These are phyloP conservation scores for Rynchops niger DNA, from an alignment of 2,113 vertebrate species.

Conservation along the genomic window DNA sequence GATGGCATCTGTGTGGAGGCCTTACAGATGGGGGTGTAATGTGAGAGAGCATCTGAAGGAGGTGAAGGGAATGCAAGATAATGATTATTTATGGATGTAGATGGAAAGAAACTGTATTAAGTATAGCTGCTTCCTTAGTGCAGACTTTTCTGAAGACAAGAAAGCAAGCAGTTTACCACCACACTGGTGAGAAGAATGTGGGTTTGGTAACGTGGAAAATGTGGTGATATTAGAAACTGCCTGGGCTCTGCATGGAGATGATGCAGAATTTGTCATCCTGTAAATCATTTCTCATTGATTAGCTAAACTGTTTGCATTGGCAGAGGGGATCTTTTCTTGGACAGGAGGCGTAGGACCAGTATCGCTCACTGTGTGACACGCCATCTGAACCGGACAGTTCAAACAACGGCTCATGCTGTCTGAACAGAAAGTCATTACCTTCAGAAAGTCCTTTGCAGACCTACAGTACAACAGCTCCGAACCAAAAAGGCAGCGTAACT, in stretches of 20 bases:
- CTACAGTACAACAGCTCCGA: not conserved
- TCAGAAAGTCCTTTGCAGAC: not conserved
- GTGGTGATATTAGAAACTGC: not conserved
- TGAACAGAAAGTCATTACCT: not conserved
- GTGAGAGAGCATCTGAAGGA: not conserved
- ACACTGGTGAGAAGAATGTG: not conserved
- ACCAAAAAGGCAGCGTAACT: not conserved
- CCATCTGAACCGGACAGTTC: not conserved
- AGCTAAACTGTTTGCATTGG: conserved; percentile 54
- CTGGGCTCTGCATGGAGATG: not conserved
- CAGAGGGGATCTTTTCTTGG: not conserved
- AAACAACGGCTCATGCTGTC: not conserved
- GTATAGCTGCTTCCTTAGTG: not conserved
- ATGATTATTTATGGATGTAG: not conserved
- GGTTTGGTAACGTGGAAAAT: conserved; percentile 31
- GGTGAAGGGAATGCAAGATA: not conserved
- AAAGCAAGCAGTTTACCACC: not conserved
- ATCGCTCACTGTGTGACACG: not conserved
- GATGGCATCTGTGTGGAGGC: not conserved
- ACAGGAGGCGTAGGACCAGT: not conserved
- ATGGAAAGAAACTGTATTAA: not conserved
- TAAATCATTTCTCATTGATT: conserved; percentile 43
- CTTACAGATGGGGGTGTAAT: not conserved
- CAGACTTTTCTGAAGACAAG: not conserved
- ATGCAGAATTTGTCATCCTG: conserved; percentile 25